Percentiles rank a stretch among this genome's conserved stretches.
Evolutionary conservation across 1,140 invertebrate species (phyloP).

Genomic region (Polyergus mexicanus): DNA sequence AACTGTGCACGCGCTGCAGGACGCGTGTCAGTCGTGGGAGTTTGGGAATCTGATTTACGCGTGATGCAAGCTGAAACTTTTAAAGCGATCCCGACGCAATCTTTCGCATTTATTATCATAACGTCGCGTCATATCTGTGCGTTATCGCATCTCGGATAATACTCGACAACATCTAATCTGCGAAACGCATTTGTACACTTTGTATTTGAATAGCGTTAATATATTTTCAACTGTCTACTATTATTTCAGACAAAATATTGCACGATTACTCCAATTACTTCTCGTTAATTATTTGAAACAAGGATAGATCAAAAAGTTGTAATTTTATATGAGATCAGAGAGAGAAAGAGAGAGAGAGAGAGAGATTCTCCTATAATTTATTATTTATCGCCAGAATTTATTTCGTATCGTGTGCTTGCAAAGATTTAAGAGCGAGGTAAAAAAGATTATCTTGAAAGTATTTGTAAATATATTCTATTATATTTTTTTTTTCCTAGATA

Average conservation of each 20-base stretch:
- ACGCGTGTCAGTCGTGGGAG: constrained; percentile 59
- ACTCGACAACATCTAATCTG: constrained; percentile 30
- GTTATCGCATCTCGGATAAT: constrained; percentile 39
- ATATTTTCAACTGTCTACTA: background rate
- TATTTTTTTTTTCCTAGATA: no score
- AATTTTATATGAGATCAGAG: background rate
- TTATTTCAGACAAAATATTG: background rate
- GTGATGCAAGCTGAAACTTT: constrained; percentile 55
- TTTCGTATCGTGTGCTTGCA: background rate
- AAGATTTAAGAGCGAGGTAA: background rate
- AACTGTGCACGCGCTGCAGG: constrained; percentile 53
- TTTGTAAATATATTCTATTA: background rate
- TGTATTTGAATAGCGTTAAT: background rate
- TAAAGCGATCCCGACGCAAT: constrained; percentile 20
- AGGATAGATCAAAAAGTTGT: background rate
- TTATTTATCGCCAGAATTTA: background rate
- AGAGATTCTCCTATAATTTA: background rate
- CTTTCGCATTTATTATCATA: constrained; percentile 46
- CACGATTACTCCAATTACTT: background rate
- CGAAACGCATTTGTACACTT: constrained; percentile 3
- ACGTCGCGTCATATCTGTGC: constrained; percentile 7
- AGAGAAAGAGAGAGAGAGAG: background rate
- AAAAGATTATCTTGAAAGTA: background rate
- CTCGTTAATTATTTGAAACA: background rate
- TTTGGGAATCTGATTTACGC: constrained; percentile 61